phyloP scores from a whole-genome alignment of 2,797 vertebrate genomes.

The Rallus crepitans region DNA sequence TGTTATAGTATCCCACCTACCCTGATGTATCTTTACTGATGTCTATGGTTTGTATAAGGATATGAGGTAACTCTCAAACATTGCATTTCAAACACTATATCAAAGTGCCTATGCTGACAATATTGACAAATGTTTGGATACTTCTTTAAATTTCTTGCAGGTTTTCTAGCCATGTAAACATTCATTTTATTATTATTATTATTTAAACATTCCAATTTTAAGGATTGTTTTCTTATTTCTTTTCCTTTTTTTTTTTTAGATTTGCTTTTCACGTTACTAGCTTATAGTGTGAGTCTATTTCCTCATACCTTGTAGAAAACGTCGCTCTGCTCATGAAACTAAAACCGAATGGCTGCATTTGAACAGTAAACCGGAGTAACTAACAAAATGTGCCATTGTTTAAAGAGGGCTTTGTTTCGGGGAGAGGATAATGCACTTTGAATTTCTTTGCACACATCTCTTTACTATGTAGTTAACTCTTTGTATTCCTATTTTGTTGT shows the following conservation, averaged over 20 bases:
- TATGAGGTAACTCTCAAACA: constrained; percentile 88
- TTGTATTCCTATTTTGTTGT: constrained; percentile 94
- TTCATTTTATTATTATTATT: constrained; percentile 65
- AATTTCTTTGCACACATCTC: constrained; percentile 87
- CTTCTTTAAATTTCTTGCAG: constrained; percentile 66
- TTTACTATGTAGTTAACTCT: constrained; percentile 91
- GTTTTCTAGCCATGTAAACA: constrained; percentile 68
- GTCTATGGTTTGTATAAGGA: constrained; percentile 98
- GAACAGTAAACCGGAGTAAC: constrained; percentile 74
- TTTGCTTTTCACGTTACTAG: constrained; percentile 76
- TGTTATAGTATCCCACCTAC: constrained; percentile 99
- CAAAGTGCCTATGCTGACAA: constrained; percentile 71
- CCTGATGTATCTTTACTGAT: constrained; percentile 99
- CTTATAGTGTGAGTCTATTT: constrained; percentile 75
- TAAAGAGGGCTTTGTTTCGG: constrained; percentile 75
- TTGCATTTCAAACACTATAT: constrained; percentile 69
- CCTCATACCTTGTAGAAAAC: constrained; percentile 78
- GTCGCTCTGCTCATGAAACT: constrained; percentile 73
- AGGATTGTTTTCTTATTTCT: constrained; percentile 72
- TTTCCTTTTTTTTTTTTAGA: constrained; percentile 72
- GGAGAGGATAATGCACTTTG: constrained; percentile 79
- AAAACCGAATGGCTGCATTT: constrained; percentile 74
- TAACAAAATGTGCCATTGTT: constrained; percentile 72
- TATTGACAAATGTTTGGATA: constrained; percentile 75
- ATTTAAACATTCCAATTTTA: constrained; percentile 69